Conservation (phyloP, 1,140 invertebrate genomes). For the Dreissena polymorpha region DNA sequence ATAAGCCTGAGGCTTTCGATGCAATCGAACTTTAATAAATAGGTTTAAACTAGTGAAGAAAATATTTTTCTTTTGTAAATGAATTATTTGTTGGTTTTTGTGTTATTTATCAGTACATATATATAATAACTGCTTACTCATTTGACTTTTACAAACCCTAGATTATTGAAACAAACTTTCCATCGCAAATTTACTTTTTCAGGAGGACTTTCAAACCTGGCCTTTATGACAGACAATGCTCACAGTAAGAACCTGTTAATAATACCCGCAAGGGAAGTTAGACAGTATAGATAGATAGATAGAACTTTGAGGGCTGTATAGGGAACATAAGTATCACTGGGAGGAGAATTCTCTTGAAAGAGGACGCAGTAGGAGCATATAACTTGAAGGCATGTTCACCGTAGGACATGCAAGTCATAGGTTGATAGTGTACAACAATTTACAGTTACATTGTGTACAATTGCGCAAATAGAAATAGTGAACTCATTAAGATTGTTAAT, state of each 20-base stretch:
- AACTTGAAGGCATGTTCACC: constrained; percentile 30
- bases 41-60: no score
- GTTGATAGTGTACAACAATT: no score
- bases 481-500: no score
- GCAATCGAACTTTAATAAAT: no score
- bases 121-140: neutral
- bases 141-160: neutral
- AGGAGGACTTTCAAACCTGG: constrained; percentile 43
- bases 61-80: neutral
- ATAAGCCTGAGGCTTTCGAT: no score
- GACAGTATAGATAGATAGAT: no score
- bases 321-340: constrained; percentile 30
- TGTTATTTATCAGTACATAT: neutral
- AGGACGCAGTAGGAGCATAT: constrained; percentile 39
- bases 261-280: no score
- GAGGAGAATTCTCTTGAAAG: constrained; percentile 11
- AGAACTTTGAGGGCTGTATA: constrained; percentile 51
- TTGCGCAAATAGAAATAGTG: no score
- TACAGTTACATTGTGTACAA: no score
- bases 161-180: neutral
- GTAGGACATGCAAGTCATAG: no score
- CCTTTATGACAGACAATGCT: constrained; percentile 39
- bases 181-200: neutral
- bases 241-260: constrained; percentile 19
- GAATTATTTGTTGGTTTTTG: neutral